Conservation (phyloP, 2,888 invertebrate genomes). For the Caenorhabditis sp. region DNA sequence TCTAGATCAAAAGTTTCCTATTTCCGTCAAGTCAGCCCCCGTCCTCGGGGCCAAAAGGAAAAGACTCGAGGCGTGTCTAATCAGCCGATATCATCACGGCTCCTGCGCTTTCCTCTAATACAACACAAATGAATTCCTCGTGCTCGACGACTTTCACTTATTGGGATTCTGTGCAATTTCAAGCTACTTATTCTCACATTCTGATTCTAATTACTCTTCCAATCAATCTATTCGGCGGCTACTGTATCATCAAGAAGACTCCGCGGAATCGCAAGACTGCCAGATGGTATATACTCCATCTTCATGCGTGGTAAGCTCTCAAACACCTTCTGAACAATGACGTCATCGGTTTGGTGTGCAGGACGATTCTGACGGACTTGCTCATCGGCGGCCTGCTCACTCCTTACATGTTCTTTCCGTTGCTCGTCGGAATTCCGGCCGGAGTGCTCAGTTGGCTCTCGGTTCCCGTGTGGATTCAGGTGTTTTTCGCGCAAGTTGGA, state of each 20-base stretch:
- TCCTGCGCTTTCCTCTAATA: neutral
- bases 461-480: slow-evolving; percentile 42
- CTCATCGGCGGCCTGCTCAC: slow-evolving; percentile 43
- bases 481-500: slow-evolving; percentile 49
- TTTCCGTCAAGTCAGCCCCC: too few species aligned
- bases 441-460: slow-evolving; percentile 40
- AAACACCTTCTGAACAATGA: neutral
- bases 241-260: slow-evolving; percentile 47
- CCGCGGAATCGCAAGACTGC: slow-evolving; percentile 38
- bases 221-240: slow-evolving; percentile 42
- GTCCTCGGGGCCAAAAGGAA: neutral
- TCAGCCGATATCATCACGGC: slow-evolving; percentile 7
- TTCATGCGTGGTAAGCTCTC: slow-evolving; percentile 35
- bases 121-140: slow-evolving; percentile 28
- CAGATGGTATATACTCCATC: slow-evolving; percentile 43
- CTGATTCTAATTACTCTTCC: slow-evolving; percentile 23
- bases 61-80: neutral
- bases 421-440: slow-evolving; percentile 43
- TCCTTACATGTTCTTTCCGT: slow-evolving; percentile 53
- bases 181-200: slow-evolving; percentile 36
- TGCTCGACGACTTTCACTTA: slow-evolving; percentile 40
- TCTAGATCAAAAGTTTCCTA: too few species aligned
- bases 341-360: slow-evolving; percentile 11
- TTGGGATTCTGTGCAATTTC: slow-evolving; percentile 41
- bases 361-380: slow-evolving; percentile 44